Evolutionary conservation across 2,113 vertebrate species (phyloP).

Genomic region (Stegastes partitus): DNA sequence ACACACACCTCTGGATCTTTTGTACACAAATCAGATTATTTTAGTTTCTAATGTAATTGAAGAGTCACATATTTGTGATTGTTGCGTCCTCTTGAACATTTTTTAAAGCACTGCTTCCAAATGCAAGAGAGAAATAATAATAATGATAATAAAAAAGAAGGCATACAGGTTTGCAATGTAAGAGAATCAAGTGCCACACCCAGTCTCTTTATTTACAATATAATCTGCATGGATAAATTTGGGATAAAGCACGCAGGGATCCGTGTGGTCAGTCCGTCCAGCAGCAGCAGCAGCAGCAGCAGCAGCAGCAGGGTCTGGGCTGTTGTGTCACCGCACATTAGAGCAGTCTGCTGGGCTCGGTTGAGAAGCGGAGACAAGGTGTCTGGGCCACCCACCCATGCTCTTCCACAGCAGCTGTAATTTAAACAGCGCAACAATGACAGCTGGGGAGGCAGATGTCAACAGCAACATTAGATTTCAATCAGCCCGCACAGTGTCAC

Average conservation of each 20-base stretch:
- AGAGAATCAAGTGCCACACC: conserved; percentile 26
- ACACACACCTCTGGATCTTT: not conserved
- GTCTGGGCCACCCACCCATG: conserved; percentile 70
- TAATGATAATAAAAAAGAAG: too few relatives aligned
- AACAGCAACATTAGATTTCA: conserved; percentile 78
- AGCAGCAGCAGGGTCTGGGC: conserved; percentile 46
- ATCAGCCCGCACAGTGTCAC: conserved; percentile 58
- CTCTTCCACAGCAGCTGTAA: conserved; percentile 71
- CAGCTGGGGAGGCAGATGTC: conserved; percentile 79
- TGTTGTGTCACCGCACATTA: conserved; percentile 73
- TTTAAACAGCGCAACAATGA: conserved; percentile 71
- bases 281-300: conserved; percentile 52
- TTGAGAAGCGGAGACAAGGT: conserved; percentile 69
- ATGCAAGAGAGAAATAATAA: conserved; percentile 12
- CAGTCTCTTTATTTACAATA: conserved; percentile 15
- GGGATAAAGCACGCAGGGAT: conserved; percentile 27
- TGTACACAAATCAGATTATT: not conserved
- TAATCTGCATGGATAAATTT: conserved; percentile 48
- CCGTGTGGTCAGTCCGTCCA: conserved; percentile 57
- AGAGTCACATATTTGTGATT: not conserved
- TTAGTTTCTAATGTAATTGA: not conserved
- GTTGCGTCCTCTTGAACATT: not conserved
- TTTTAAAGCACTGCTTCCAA: not conserved
- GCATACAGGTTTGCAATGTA: not conserved
- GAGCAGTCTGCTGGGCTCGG: conserved; percentile 41